phyloP scores from a whole-genome alignment of 2,113 vertebrate genomes.

The Peucedramus taeniatus region DNA sequence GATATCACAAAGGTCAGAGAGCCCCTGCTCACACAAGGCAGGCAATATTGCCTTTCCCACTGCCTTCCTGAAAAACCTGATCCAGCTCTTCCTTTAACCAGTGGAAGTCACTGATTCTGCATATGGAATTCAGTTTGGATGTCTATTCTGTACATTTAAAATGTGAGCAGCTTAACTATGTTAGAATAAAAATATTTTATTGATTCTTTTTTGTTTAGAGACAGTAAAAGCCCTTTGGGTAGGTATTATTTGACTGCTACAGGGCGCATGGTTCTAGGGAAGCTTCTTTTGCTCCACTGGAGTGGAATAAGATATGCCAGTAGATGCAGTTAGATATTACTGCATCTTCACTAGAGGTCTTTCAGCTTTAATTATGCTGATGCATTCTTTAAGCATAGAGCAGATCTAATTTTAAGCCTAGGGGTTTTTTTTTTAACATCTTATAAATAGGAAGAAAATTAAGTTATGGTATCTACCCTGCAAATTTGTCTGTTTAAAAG shows the following conservation, averaged over 20 bases:
- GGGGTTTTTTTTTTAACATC: neutral
- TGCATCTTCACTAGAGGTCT: neutral
- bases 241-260: neutral
- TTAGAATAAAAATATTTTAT: neutral
- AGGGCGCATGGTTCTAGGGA: neutral
- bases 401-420: constrained; percentile 1
- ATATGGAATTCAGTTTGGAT: neutral
- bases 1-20: neutral
- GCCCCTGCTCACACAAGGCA: neutral
- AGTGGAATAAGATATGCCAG: neutral
- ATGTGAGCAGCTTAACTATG: neutral
- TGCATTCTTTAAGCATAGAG: neutral
- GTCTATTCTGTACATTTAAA: neutral
- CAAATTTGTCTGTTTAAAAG: neutral
- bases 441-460: neutral
- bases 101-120: neutral
- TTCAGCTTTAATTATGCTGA: constrained; percentile 28
- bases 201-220: neutral
- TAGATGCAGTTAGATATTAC: neutral
- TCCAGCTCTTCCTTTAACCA: neutral
- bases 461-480: neutral
- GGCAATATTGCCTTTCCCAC: accelerated
- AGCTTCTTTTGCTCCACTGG: constrained; percentile 1
- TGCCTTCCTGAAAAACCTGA: neutral
- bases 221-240: neutral